These are phyloP conservation scores for Buceros bicornis DNA, from an alignment of 2,797 vertebrate genomes.

Conservation along the genomic window DNA sequence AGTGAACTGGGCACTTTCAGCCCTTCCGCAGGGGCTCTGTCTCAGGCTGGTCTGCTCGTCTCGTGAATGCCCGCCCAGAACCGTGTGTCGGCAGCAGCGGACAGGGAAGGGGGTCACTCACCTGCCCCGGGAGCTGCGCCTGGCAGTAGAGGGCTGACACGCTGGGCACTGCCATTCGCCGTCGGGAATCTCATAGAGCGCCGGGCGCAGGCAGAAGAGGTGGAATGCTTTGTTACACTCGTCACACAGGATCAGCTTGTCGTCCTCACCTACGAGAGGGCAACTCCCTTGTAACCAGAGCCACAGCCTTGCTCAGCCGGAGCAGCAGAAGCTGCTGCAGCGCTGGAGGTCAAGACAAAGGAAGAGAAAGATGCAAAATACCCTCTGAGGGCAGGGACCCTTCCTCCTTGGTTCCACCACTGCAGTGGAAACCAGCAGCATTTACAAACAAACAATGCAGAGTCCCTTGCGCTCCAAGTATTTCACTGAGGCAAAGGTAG, in stretches of 20 bases:
- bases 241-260: constrained; percentile 96
- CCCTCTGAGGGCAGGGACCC: neutral
- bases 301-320: neutral
- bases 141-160: constrained; percentile 91
- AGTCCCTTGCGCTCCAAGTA: neutral
- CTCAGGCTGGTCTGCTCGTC: neutral
- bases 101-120: constrained; percentile 62
- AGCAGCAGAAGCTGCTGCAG: neutral
- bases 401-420: neutral
- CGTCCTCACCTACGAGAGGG: constrained; percentile 88
- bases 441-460: neutral
- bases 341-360: neutral
- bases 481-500: neutral
- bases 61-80: neutral
- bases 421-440: neutral
- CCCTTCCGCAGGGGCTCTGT: neutral
- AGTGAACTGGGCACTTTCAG: neutral
- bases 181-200: constrained; percentile 90
- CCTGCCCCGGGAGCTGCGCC: constrained; percentile 92
- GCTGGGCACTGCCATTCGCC: constrained; percentile 97
- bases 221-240: constrained; percentile 99
- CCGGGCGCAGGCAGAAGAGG: constrained; percentile 94
- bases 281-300: neutral
- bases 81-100: no score
- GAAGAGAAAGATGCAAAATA: neutral